Evolutionary conservation across 2,888 invertebrate species (phyloP).

Genomic region (Nymphalis urticae): DNA sequence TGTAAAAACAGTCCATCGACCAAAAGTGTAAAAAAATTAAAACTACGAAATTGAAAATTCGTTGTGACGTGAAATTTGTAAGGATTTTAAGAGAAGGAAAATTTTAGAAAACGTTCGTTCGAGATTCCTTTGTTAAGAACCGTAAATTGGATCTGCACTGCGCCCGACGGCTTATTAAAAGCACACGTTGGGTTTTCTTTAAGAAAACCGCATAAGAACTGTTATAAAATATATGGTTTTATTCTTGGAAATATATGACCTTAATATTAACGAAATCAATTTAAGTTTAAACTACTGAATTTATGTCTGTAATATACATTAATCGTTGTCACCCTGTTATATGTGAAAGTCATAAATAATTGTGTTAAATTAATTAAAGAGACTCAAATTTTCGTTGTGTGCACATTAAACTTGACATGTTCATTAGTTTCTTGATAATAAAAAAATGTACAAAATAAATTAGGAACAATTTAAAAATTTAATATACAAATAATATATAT

Average conservation of each 20-base stretch:
- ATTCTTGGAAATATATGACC: background rate
- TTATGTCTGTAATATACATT: background rate
- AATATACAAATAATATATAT: too few relatives aligned
- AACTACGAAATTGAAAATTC: slow-evolving; percentile 8
- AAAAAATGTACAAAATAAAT: too few relatives aligned
- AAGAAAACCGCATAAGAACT: slow-evolving; percentile 1
- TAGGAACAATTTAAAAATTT: too few relatives aligned
- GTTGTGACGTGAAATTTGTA: background rate
- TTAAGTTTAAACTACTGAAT: background rate
- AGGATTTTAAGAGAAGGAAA: slow-evolving; percentile 3
- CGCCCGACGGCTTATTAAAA: slow-evolving; percentile 29
- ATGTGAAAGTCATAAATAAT: background rate
- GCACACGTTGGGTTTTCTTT: slow-evolving; percentile 18
- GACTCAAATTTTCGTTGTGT: too few relatives aligned
- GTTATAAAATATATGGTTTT: background rate
- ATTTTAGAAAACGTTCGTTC: slow-evolving; percentile 9
- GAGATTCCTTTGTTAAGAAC: slow-evolving; percentile 19
- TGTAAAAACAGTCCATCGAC: background rate
- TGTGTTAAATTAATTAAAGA: background rate
- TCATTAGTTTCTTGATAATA: too few relatives aligned
- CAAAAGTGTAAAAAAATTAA: background rate
- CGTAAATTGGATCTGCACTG: slow-evolving; percentile 30
- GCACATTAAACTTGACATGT: too few relatives aligned
- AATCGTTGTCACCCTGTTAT: slow-evolving; percentile 1
- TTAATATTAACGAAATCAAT: background rate